phyloP scores from a whole-genome alignment of 1,140 invertebrate species.

The Conus betulinus region DNA sequence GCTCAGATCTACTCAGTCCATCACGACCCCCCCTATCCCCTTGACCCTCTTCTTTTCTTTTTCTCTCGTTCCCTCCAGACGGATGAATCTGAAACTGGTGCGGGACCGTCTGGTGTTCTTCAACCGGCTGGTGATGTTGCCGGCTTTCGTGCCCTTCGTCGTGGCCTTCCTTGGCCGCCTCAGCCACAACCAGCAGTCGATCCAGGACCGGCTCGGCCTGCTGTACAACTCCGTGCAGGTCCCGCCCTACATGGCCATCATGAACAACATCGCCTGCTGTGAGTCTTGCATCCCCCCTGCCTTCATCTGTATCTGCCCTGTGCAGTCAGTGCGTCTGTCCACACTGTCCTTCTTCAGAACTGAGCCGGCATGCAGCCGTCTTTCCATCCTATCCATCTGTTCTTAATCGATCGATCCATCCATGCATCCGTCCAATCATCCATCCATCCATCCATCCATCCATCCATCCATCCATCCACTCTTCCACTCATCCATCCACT shows the following conservation, averaged over 20 bases:
- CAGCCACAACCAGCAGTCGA: conserved; percentile 57
- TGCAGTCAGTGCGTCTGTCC: not conserved
- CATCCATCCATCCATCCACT: too few relatives aligned
- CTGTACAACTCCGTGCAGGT: conserved; percentile 65
- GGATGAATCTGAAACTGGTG: conserved; percentile 64
- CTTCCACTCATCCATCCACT: too few relatives aligned
- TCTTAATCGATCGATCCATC: too few relatives aligned
- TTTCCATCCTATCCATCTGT: too few relatives aligned
- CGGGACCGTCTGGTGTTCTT: conserved; percentile 64
- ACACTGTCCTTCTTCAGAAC: too few relatives aligned
- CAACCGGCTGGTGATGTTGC: conserved; percentile 53
- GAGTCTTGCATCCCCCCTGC: conserved; percentile 30
- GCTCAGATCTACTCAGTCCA: too few relatives aligned
- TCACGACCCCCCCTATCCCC: not conserved
- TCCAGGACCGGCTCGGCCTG: conserved; percentile 64
- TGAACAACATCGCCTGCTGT: conserved; percentile 59
- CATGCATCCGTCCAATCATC: too few relatives aligned
- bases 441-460: too few relatives aligned
- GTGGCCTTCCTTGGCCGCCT: conserved; percentile 64
- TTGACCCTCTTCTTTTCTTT: not conserved
- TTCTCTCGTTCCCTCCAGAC: conserved; percentile 39
- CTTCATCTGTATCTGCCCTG: not conserved
- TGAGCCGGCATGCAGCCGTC: too few relatives aligned
- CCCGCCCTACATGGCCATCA: conserved; percentile 58
- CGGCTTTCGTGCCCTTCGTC: conserved; percentile 64